These are phyloP conservation scores for Caenorhabditis doughertyi DNA, from an alignment of 2,888 invertebrate species.

Conservation along the genomic window DNA sequence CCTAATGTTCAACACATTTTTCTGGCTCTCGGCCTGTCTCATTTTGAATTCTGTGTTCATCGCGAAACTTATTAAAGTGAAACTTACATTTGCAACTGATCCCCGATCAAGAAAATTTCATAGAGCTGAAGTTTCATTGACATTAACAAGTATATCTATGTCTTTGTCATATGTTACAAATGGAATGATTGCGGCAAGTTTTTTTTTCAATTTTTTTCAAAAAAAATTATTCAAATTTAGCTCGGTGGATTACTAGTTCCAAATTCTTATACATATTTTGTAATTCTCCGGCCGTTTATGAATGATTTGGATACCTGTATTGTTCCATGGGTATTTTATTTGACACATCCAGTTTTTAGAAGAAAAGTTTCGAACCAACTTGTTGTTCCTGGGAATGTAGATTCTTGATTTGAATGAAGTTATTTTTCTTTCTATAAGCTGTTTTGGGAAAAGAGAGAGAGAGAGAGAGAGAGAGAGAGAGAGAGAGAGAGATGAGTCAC, in stretches of 20 bases:
- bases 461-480: too few species aligned
- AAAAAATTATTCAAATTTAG: not conserved
- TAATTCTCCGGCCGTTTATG: constrained; percentile 11
- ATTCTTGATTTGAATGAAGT: not conserved
- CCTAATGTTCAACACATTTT: too few species aligned
- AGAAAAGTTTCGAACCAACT: not conserved
- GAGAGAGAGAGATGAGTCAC: too few species aligned
- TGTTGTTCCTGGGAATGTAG: not conserved
- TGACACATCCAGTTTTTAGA: constrained; percentile 12
- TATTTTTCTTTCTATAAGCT: too few species aligned
- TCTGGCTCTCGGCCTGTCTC: too few species aligned
- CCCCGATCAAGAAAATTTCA: too few species aligned
- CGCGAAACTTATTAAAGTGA: too few species aligned
- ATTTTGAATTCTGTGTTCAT: too few species aligned
- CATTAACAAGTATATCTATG: constrained; percentile 30
- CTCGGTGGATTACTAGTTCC: not conserved
- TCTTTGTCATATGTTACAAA: constrained; percentile 36
- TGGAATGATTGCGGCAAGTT: constrained; percentile 25
- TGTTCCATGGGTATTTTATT: constrained; percentile 24
- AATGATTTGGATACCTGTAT: constrained; percentile 19
- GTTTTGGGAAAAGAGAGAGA: too few species aligned
- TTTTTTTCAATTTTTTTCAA: not conserved
- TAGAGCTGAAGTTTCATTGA: constrained; percentile 34
- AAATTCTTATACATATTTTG: not conserved
- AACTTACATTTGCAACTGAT: too few species aligned